Evolutionary conservation across 2,113 vertebrate species (phyloP), one percentile per base, ranked within the genome.

Genomic region (Colinus virginianus): DNA sequence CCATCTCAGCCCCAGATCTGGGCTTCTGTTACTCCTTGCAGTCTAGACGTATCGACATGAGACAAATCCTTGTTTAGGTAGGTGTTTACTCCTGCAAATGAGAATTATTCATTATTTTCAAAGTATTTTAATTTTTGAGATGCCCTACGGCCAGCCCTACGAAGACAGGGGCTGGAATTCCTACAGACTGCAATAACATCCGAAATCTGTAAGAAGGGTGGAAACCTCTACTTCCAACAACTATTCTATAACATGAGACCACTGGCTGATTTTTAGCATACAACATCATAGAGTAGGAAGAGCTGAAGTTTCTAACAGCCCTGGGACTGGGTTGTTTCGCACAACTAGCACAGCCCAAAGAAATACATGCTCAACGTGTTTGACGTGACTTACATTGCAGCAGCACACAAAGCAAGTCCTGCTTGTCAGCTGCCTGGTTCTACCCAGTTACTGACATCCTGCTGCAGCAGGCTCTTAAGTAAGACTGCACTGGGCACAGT

Each of bases 311-410:
- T 23, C 30, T 25, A 6, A n/a, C 22, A 53, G 46, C 5, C 72
- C 18, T 15, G 75, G 17, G 20, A 61, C 9, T n/a, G 9, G 3
- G 3, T 1, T 61, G n/a, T 56, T 91, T n/a, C 67, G 6, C 26
- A 66, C 46, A 19, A 93, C 43, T 38, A 10, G 25, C 34, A 59
- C 13, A 90, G 45, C 45, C 30, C 59, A 76, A 9, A 3, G 45
- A 77, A 90, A 66, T 4, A 58, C 11, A 62, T 0, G 4, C 3
- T 42, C 8, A 94, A 86, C 12, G 0, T 42, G 36, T 51, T 40
- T 79, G n/a, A 59, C 38, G 59, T 4, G 15, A 76, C 8, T 30
- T 53, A 14, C 0, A 0, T 5, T 42, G 16, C 84, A 79, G 59
- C 23, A 91, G 55, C 67, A 84, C 45, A 42, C 7, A 10, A 66